phyloP scores from a whole-genome alignment of 2,113 vertebrate genomes.

The Galeopterus variegatus region DNA sequence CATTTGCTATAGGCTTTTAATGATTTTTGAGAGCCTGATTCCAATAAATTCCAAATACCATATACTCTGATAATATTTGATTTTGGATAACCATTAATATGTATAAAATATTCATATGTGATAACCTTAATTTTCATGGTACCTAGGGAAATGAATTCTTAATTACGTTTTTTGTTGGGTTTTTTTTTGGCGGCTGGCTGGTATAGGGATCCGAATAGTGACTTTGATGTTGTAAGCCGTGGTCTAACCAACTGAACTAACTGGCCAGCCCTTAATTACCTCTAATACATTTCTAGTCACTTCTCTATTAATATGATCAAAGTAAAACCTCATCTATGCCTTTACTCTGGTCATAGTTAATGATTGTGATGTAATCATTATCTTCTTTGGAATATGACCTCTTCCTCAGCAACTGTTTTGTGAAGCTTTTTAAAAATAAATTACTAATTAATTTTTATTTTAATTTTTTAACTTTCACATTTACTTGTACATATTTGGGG shows the following conservation, averaged over 20 bases:
- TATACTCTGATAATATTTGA: constrained; percentile 67
- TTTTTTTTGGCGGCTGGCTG: too few relatives aligned
- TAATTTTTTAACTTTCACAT: too few relatives aligned
- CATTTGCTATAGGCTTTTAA: constrained; percentile 78
- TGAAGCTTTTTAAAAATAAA: neutral
- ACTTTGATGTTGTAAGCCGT: too few relatives aligned
- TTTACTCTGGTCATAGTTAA: neutral
- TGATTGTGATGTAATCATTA: neutral
- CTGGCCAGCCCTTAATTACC: neutral
- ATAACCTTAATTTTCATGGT: constrained; percentile 49
- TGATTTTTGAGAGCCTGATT: constrained; percentile 81
- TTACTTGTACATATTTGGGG: too few relatives aligned
- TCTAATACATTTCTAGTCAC: constrained; percentile 63
- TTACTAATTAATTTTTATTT: neutral
- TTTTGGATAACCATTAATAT: constrained; percentile 71
- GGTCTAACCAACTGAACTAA: too few relatives aligned
- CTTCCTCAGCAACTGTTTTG: neutral
- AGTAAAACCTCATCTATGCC: neutral
- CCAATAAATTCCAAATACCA: constrained; percentile 63
- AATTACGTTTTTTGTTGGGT: neutral
- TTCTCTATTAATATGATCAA: constrained; percentile 53
- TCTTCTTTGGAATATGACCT: neutral
- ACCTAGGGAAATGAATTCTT: constrained; percentile 69
- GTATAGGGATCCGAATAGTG: too few relatives aligned
- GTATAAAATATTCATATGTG: constrained; percentile 19